Evolutionary conservation across 2,113 vertebrate genomes (phyloP), one percentile per base, ranked within the genome.

Genomic region (Gadus macrocephalus): DNA sequence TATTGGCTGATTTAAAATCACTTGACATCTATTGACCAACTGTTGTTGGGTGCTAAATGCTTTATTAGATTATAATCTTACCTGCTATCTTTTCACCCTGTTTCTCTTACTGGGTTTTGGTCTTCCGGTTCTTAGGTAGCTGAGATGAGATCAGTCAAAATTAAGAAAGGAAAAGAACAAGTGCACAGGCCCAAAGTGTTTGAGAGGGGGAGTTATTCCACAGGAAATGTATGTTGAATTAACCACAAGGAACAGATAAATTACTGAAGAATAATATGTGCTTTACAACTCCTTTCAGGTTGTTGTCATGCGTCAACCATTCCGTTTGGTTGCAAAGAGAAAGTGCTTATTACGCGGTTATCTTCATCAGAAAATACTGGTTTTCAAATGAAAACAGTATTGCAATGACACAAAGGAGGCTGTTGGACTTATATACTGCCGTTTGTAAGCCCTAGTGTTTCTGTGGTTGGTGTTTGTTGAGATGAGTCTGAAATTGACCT

Each of bases 161-260:
- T 56, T 42, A 53, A 64, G n/a, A 71, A 64, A 58, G 16, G n/a
- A n/a, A 35, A 20, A 4, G 4, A 69, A 19, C 61, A 60, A 25
- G 4, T 60, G n/a, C n/a, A 19, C 55, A 58, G 55, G n/a, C 55
- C 17, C 55, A 58, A 58, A 9, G 14, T n/a, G 55, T 58, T 58
- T 58, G 15, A 79, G 69, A 79, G 67, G 62, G 74, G 73, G 73
- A 55, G 73, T 78, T 79, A 74, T 79, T 79, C 68, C 69, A 83
- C 79, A 87, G 83, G 83, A 87, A 87, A 83, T 75, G 73, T 69
- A 53, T 0, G 68, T 80, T 82, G 35, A 67, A 59, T 20, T 28
- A 64, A 17, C 16, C 35, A 62, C 35, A 74, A 63, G 27, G 31
- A 64, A 69, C 14, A 49, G 27, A 68, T n/a, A 14, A 38, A n/a